Percentiles rank a stretch among this genome's conserved stretches.
phyloP scores from a whole-genome alignment of 2,797 vertebrate genomes.

The Coregonus suidteri region DNA sequence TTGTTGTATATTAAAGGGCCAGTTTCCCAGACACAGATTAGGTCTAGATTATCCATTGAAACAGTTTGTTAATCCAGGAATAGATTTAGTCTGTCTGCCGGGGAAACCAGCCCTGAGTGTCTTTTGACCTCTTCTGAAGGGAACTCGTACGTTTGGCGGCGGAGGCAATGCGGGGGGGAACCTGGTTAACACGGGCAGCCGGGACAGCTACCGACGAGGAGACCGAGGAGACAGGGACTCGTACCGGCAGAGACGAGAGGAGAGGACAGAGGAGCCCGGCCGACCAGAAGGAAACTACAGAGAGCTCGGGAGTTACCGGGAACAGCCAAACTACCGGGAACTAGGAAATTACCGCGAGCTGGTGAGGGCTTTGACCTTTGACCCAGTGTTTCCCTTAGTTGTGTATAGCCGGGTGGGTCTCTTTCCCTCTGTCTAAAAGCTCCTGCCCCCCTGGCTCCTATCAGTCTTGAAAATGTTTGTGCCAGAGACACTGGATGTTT shows the following conservation, averaged over 20 bases:
- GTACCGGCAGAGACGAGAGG: constrained; percentile 77
- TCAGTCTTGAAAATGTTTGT: too few species aligned
- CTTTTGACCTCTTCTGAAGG: constrained; percentile 47
- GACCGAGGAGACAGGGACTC: constrained; percentile 75
- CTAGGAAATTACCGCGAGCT: constrained; percentile 91
- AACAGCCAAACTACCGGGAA: constrained; percentile 58
- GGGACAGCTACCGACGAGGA: constrained; percentile 82
- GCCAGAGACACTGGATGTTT: neutral
- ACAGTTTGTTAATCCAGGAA: neutral
- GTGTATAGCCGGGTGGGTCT: too few species aligned
- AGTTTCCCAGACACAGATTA: neutral
- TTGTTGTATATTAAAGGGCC: neutral
- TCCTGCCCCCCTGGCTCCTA: too few species aligned
- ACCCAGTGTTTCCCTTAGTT: too few species aligned
- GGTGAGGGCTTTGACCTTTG: constrained; percentile 76
- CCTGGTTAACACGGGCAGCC: constrained; percentile 78
- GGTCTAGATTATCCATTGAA: neutral
- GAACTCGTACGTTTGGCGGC: constrained; percentile 89
- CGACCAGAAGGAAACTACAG: constrained; percentile 77
- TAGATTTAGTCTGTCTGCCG: neutral
- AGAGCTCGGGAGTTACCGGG: constrained; percentile 87
- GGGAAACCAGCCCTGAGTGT: neutral
- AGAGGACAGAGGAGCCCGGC: constrained; percentile 61
- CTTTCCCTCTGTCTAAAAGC: too few species aligned
- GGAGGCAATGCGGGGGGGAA: constrained; percentile 90